These are phyloP conservation scores for Armadillidium nasatum DNA, from an alignment of 1,140 invertebrate genomes.

Conservation along the genomic window DNA sequence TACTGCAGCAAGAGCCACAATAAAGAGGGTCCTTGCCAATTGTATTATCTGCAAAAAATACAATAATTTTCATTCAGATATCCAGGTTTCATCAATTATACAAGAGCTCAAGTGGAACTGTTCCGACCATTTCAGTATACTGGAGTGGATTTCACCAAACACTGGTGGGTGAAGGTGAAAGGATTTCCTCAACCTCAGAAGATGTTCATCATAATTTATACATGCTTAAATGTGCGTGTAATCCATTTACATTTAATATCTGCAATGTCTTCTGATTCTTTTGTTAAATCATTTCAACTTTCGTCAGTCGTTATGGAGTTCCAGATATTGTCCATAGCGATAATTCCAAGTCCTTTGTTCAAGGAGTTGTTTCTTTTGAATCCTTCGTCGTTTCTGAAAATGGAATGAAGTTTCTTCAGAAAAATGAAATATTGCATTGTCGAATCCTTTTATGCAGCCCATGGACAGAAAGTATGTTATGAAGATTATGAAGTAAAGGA, in stretches of 20 bases:
- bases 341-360: conserved; percentile 3
- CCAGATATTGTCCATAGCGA: conserved; percentile 1
- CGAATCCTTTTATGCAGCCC: neutral
- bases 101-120: neutral
- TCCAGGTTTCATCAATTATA: conserved; percentile 2
- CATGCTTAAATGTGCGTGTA: conserved; percentile 14
- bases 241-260: conserved; percentile 19
- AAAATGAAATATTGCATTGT: neutral
- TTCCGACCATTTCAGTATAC: conserved; percentile 16
- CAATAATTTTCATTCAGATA: conserved; percentile 16
- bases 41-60: conserved; percentile 18
- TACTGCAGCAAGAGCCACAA: neutral
- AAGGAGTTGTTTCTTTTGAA: neutral
- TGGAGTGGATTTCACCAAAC: conserved; percentile 16
- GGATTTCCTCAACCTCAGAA: neutral
- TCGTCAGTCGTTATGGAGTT: neutral
- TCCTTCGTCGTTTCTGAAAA: neutral
- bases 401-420: neutral
- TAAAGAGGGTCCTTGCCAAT: neutral
- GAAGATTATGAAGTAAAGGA: conserved; percentile 12
- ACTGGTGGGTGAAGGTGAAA: neutral
- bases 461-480: neutral
- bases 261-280: neutral
- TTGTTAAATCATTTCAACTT: conserved; percentile 4
- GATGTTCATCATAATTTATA: conserved; percentile 23